Evolutionary conservation across 30 jellyfish, hydroid and myxozoan genomes (phyloP).

Genomic region (Catostylus mosaicus): DNA sequence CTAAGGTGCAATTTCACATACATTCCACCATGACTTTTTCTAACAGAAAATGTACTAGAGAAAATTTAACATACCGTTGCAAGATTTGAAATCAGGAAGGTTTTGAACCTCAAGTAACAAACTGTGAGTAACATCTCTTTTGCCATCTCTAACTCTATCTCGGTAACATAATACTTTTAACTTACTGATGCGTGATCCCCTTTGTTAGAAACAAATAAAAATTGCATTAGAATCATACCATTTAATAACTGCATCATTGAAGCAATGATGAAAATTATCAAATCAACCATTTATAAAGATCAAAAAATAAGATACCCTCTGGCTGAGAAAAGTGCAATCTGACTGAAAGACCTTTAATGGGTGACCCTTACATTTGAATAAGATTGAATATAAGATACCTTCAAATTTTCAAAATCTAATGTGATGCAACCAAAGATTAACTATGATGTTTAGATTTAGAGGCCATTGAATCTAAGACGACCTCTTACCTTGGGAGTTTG

Average conservation of each 20-base stretch:
- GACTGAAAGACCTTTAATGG: not conserved
- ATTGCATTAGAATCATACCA: too few relatives aligned
- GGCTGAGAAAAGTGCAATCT: not conserved
- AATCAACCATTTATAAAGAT: not conserved
- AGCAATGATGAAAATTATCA: too few relatives aligned
- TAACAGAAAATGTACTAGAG: not conserved
- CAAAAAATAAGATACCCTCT: too few relatives aligned
- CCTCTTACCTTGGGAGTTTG: too few relatives aligned
- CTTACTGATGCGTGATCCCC: constrained; percentile 42
- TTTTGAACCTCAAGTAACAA: constrained; percentile 56
- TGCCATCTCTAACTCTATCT: constrained; percentile 86
- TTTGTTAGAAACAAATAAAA: not conserved
- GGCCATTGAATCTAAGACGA: too few relatives aligned
- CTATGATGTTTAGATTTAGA: too few relatives aligned
- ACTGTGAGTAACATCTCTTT: constrained; percentile 82
- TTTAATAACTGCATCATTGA: too few relatives aligned
- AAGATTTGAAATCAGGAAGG: constrained; percentile 56
- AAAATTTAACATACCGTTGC: constrained; percentile 39
- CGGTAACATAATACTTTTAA: constrained; percentile 84
- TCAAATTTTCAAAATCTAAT: too few relatives aligned
- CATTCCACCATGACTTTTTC: not conserved
- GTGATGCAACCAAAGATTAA: too few relatives aligned
- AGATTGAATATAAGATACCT: too few relatives aligned
- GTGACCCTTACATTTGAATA: too few relatives aligned
- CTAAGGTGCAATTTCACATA: too few relatives aligned